Percentiles rank a stretch among this genome's conserved stretches.
Evolutionary conservation across 2,888 invertebrate genomes (phyloP).

Genomic region (Dryococelus australis): DNA sequence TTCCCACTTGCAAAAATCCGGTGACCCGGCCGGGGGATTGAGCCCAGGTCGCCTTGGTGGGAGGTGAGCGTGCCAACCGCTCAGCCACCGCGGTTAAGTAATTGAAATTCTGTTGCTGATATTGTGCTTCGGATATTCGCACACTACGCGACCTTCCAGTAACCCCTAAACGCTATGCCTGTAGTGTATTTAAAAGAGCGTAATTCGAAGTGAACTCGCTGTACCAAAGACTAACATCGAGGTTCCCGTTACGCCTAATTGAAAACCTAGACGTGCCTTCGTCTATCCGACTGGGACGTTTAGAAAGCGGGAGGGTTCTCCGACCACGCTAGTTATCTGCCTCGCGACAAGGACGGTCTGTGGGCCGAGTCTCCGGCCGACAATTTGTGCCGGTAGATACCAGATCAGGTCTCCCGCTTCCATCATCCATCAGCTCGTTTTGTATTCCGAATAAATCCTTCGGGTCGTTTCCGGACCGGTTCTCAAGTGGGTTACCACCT

Average conservation of each 20-base stretch:
- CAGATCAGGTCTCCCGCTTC: background rate
- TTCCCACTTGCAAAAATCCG: too few relatives aligned
- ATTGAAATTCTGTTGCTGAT: too few relatives aligned
- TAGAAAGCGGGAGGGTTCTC: background rate
- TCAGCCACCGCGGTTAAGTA: too few relatives aligned
- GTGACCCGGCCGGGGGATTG: too few relatives aligned
- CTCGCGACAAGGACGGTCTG: background rate
- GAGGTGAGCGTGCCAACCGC: too few relatives aligned
- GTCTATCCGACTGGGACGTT: background rate
- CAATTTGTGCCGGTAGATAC: constrained; percentile 9
- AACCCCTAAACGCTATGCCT: too few relatives aligned
- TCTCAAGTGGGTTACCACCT: background rate
- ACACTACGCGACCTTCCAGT: too few relatives aligned
- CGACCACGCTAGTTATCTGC: background rate
- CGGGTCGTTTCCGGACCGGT: background rate
- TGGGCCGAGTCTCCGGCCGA: background rate
- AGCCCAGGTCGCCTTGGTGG: too few relatives aligned
- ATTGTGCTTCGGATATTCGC: too few relatives aligned
- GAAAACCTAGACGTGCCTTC: background rate
- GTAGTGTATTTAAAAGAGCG: too few relatives aligned
- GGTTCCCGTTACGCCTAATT: background rate
- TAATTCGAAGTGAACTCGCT: too few relatives aligned
- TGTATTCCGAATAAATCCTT: background rate
- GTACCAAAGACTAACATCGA: too few relatives aligned
- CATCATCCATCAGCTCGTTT: background rate